phyloP scores from a whole-genome alignment of 2,888 invertebrate genomes.

The Azorinus chamasolen region DNA sequence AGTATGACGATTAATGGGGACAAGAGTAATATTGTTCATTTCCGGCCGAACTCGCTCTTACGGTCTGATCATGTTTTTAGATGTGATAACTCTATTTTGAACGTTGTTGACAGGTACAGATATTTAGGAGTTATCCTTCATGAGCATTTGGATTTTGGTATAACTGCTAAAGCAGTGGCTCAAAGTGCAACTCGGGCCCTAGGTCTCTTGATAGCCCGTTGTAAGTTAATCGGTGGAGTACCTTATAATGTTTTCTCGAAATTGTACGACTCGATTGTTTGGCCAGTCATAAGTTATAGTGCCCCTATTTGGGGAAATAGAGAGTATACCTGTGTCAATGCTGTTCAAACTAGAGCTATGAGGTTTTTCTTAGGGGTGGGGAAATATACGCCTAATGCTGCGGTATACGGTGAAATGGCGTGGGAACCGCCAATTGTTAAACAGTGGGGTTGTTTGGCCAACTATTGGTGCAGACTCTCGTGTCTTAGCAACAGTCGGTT shows the following conservation, averaged over 20 bases:
- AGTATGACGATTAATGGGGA: constrained; percentile 39
- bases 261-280: constrained; percentile 46
- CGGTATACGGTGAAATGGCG: constrained; percentile 31
- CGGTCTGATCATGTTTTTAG: constrained; percentile 25
- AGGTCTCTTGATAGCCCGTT: constrained; percentile 48
- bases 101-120: constrained; percentile 32
- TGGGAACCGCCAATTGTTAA: not conserved
- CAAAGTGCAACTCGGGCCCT: constrained; percentile 50
- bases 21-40: constrained; percentile 60
- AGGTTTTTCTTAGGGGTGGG: constrained; percentile 12
- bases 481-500: not conserved
- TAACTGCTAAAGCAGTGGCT: constrained; percentile 35
- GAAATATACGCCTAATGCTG: constrained; percentile 16
- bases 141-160: constrained; percentile 41
- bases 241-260: constrained; percentile 44
- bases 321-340: constrained; percentile 14
- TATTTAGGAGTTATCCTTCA: constrained; percentile 43
- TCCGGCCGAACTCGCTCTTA: constrained; percentile 21
- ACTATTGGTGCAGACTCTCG: constrained; percentile 3
- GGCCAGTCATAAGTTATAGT: constrained; percentile 48
- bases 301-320: constrained; percentile 18
- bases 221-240: constrained; percentile 42
- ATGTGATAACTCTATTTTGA: constrained; percentile 29
- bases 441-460: constrained; percentile 7
- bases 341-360: constrained; percentile 2